Conservation (phyloP, 2,888 invertebrate species). For the Caprella mutica region DNA sequence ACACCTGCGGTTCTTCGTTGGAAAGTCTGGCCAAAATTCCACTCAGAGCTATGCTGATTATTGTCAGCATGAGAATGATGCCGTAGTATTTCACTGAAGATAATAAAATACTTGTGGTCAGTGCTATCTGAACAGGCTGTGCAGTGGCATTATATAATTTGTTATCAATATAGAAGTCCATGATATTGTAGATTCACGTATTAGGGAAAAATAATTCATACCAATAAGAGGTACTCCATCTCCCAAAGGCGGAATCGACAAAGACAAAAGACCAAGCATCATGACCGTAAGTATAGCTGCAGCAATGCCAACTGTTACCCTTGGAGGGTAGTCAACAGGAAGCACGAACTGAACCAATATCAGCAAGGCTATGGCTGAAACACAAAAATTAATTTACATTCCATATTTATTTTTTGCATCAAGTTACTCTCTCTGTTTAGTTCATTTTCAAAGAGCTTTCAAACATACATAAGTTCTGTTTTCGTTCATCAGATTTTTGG, state of each 20-base stretch:
- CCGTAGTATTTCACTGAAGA: constrained; percentile 51
- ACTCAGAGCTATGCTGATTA: constrained; percentile 37
- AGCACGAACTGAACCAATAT: constrained; percentile 54
- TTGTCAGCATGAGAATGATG: constrained; percentile 45
- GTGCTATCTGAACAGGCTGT: no score
- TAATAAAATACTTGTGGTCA: no score
- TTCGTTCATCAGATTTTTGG: no score
- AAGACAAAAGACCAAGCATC: constrained; percentile 6
- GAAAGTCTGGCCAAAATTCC: constrained; percentile 12
- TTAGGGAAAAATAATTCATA: not conserved
- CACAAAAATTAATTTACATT: no score
- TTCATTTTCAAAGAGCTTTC: no score
- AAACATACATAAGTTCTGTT: no score
- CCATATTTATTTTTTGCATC: no score
- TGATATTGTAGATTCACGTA: no score
- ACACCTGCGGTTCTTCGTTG: constrained; percentile 1
- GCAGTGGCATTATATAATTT: no score
- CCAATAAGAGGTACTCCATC: constrained; percentile 13
- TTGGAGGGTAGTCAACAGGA: constrained; percentile 39
- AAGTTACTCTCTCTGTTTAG: no score
- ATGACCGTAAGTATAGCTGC: constrained; percentile 1
- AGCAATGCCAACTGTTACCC: constrained; percentile 1
- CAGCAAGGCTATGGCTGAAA: constrained; percentile 51
- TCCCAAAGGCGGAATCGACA: constrained; percentile 5
- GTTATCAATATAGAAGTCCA: not conserved